These are phyloP conservation scores for Poecilobothrus nobilitatus DNA, from an alignment of 2,888 invertebrate genomes.

Conservation along the genomic window DNA sequence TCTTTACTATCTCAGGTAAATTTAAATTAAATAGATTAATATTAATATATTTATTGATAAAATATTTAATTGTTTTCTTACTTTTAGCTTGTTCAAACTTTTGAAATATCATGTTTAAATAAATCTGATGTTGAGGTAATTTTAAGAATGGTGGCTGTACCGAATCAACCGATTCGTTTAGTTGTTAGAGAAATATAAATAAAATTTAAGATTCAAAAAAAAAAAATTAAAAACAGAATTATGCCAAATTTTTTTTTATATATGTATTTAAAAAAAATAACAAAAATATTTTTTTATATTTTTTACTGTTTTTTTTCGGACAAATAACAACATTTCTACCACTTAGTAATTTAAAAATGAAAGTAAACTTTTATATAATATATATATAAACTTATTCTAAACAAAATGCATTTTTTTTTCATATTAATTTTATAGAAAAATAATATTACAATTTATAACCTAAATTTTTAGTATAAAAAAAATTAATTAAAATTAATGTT, in stretches of 20 bases:
- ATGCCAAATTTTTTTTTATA: neutral
- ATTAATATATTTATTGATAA: neutral
- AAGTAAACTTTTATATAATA: conserved; percentile 11
- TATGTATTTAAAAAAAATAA: neutral
- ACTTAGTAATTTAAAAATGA: conserved; percentile 16
- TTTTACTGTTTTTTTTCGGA: neutral
- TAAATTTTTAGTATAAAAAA: neutral
- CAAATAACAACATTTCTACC: neutral
- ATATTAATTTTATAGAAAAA: neutral
- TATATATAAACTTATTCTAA: too few relatives aligned
- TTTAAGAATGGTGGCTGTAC: conserved; percentile 54
- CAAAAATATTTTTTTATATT: neutral
- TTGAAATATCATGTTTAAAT: conserved; percentile 48
- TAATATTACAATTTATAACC: neutral
- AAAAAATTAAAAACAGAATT: too few relatives aligned
- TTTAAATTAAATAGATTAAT: conserved; percentile 12
- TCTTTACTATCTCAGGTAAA: conserved; percentile 57
- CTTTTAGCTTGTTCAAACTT: conserved; percentile 45
- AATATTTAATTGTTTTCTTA: neutral
- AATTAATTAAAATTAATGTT: conserved; percentile 11
- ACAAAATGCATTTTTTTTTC: too few relatives aligned
- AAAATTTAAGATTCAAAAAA: neutral
- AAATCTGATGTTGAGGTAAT: conserved; percentile 48
- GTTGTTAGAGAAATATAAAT: conserved; percentile 24
- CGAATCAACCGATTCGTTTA: conserved; percentile 37